Evolutionary conservation across 2,797 vertebrate species (phyloP), one percentile per base, ranked within the genome.

Genomic region (Podargus strigoides): DNA sequence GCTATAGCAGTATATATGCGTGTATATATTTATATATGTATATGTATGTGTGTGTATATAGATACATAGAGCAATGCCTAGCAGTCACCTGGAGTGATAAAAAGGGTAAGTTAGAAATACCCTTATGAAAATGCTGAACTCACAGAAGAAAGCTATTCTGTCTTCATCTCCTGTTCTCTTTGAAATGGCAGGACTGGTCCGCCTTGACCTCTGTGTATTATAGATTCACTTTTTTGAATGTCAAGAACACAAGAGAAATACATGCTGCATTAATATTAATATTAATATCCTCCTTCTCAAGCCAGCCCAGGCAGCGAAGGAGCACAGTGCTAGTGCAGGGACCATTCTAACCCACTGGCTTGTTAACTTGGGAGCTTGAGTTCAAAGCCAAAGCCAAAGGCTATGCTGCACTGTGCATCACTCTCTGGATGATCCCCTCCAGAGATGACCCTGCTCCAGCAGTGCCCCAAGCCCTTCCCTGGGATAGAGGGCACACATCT

Each of bases 321-420:
- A 63, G 56, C 34, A 6, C 2, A 0, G 44, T 47, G 72, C 30
- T 42, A 11, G 58, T 41, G 41, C 12, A 82, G 67, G 36, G 36
- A 83, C 42, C 63, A 73, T 44, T 72, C 53, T 41, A 87, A 89
- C 58, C 55, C 39, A 11, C 32, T 1, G 2, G 47, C 17, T 85
- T 87, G 22, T n/a, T 84, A 66, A 82, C 42, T 34, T 6, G 4
- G 28, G 34, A 78, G 44, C 76, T 62, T 1, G 0, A 26, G 34
- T 77, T 63, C 89, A 75, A 85, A 89, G 53, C 26, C 73, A 60
- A 34, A 72, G 68, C 18, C 84, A 87, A 89, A 83, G 85, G 27
- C 30, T 49, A 1, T 0, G 0, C 44, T 49, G 49, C 0, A 1
- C 69, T 0, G 0, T 49, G 23, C 55, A 55, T 23, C 23, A 9